Percentiles rank a stretch among this genome's conserved stretches.
phyloP scores from a whole-genome alignment of 2,888 invertebrate genomes.

The Trissoscelio sp. region DNA sequence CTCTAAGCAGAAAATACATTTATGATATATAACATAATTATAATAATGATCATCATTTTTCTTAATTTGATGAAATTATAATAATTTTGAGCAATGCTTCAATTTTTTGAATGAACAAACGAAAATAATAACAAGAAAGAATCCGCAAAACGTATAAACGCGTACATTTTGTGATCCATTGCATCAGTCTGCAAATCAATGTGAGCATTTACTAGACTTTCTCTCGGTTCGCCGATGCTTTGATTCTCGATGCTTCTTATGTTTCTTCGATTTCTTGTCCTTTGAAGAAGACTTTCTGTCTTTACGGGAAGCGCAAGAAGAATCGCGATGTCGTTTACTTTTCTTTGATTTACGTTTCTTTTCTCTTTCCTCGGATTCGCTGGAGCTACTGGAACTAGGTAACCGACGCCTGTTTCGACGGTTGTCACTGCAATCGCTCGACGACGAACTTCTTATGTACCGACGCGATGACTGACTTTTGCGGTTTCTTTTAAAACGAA shows the following conservation, averaged over 20 bases:
- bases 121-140: slow-evolving; percentile 8
- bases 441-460: slow-evolving; percentile 1
- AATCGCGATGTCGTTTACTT: slow-evolving; percentile 45
- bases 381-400: slow-evolving; percentile 11
- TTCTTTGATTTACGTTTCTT: slow-evolving; percentile 38
- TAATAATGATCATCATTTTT: too few relatives aligned
- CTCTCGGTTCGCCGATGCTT: slow-evolving; percentile 65
- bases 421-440: slow-evolving; percentile 3
- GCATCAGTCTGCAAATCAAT: slow-evolving; percentile 50
- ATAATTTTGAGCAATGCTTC: too few relatives aligned
- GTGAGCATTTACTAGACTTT: slow-evolving; percentile 68
- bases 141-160: background rate
- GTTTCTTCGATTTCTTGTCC: slow-evolving; percentile 72
- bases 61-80: too few relatives aligned
- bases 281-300: slow-evolving; percentile 72
- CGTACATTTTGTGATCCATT: slow-evolving; percentile 5
- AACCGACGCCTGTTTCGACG: background rate
- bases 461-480: background rate
- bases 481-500: background rate
- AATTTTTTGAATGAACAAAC: too few relatives aligned
- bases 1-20: too few relatives aligned
- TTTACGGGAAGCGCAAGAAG: slow-evolving; percentile 61
- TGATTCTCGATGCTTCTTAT: slow-evolving; percentile 68
- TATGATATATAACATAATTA: too few relatives aligned
- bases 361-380: slow-evolving; percentile 6